Evolutionary conservation across 2,113 vertebrate genomes (phyloP), one percentile per base, ranked within the genome.

Genomic region (Colistium nudipinnis): DNA sequence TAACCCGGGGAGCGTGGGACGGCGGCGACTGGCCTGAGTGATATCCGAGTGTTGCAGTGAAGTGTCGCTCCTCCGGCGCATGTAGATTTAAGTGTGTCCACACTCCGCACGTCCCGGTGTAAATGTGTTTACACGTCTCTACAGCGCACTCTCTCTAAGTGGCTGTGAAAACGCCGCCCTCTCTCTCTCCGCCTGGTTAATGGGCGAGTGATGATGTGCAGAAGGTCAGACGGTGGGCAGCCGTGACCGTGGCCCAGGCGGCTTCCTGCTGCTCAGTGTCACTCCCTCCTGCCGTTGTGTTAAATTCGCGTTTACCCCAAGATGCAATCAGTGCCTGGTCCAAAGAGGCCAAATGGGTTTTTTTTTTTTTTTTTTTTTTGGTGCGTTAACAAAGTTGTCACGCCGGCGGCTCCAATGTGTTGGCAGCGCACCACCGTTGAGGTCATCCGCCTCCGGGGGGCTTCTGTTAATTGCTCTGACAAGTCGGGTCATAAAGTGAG

Each of bases 181-280:
- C 47, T 66, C 59, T 65, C 49, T 41, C 35, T 43, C 33, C 38
- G 62, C 71, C 76, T 80, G 75, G 77, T 80, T 84, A 85, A 87
- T 81, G 70, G 76, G 73, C 72, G 73, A 84, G 68, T 65, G 86
- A 81, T 75, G 79, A 83, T 87, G 82, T 81, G 65, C 19, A 13
- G 78, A 73, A 79, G 86, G 81, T 85, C 75, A 79, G 70, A 57
- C 10, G 19, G 55, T 51, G 10, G 30, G 55, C 72, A 59, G 41
- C 62, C 30, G 44, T 62, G 53, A 59, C 80, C 68, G 65, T 41
- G 54, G 62, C 59, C 43, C 52, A 65, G 67, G 63, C 35, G 60
- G 55, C 54, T 70, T 52, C 74, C 75, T 69, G 74, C 76, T 80
- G 86, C 76, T 82, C 59, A 25, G 53, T 66, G 74, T 78, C 80